Evolutionary conservation across 2,113 vertebrate genomes (phyloP).

Genomic region (Pteropus alecto): DNA sequence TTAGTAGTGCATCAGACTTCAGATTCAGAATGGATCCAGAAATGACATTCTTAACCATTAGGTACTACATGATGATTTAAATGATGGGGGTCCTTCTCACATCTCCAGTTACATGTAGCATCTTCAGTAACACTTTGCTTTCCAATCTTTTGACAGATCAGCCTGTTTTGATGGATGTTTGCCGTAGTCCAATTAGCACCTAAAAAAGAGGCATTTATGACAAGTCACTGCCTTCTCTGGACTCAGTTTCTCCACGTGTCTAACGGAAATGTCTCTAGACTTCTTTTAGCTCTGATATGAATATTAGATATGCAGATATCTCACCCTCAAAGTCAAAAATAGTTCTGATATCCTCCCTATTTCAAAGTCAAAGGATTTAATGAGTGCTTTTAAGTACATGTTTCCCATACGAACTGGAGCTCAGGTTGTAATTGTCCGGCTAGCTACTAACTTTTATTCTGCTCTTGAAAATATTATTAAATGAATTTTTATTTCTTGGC

Average conservation of each 20-base stretch:
- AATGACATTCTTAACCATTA: neutral
- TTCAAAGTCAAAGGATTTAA: neutral
- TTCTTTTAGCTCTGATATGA: neutral
- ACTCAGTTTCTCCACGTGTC: neutral
- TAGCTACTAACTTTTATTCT: constrained; percentile 9
- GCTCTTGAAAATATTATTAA: neutral
- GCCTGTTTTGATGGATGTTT: neutral
- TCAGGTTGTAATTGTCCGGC: neutral
- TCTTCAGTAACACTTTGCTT: neutral
- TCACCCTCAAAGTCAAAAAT: neutral
- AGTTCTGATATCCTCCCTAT: neutral
- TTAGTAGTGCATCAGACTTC: neutral
- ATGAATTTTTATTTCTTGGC: constrained; percentile 2
- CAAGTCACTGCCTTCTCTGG: neutral
- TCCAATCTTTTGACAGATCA: neutral
- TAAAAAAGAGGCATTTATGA: neutral
- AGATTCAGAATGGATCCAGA: neutral
- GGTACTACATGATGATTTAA: neutral
- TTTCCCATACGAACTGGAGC: neutral
- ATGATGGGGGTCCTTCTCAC: neutral
- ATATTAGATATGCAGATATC: neutral
- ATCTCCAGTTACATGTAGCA: neutral
- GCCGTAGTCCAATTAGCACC: neutral
- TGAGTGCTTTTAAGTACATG: neutral
- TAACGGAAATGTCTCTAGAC: neutral